Evolutionary conservation across 1,140 invertebrate genomes (phyloP).

Genomic region (Rhagoletis zephyria): DNA sequence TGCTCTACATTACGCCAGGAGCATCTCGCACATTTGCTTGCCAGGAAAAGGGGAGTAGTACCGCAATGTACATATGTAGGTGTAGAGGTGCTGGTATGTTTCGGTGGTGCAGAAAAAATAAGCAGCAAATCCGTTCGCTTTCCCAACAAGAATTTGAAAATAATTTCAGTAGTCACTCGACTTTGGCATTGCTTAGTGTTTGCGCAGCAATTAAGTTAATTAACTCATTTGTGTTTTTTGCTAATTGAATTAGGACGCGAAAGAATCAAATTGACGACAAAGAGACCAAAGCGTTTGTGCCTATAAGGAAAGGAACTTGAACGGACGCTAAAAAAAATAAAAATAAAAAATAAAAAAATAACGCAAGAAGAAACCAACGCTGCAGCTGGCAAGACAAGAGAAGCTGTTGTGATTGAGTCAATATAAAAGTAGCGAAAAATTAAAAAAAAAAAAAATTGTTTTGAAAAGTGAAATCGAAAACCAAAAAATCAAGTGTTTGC

Average conservation of each 20-base stretch:
- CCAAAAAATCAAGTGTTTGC: not conserved
- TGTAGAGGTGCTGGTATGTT: too few species aligned
- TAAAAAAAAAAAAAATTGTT: not conserved
- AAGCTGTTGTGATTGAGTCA: not conserved
- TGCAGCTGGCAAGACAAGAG: not conserved
- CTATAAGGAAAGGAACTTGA: not conserved
- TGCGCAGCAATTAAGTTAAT: constrained; percentile 58
- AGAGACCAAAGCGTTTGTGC: not conserved
- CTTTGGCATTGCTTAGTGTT: constrained; percentile 59
- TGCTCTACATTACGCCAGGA: not conserved
- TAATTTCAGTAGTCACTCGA: constrained; percentile 59
- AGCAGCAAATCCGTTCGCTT: not conserved
- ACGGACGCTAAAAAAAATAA: not conserved
- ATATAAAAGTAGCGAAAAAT: not conserved
- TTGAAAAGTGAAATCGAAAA: not conserved
- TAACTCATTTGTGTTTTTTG: constrained; percentile 58
- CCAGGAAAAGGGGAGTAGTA: not conserved
- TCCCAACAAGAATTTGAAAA: constrained; percentile 56
- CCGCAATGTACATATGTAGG: too few species aligned
- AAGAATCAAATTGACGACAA: constrained; percentile 36
- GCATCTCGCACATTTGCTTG: not conserved
- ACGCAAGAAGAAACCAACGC: not conserved
- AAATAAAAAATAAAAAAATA: too few species aligned
- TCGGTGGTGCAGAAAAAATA: not conserved
- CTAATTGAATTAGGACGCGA: constrained; percentile 56